Conservation (phyloP, 2,113 vertebrate species). For the Tiliqua scincoides region DNA sequence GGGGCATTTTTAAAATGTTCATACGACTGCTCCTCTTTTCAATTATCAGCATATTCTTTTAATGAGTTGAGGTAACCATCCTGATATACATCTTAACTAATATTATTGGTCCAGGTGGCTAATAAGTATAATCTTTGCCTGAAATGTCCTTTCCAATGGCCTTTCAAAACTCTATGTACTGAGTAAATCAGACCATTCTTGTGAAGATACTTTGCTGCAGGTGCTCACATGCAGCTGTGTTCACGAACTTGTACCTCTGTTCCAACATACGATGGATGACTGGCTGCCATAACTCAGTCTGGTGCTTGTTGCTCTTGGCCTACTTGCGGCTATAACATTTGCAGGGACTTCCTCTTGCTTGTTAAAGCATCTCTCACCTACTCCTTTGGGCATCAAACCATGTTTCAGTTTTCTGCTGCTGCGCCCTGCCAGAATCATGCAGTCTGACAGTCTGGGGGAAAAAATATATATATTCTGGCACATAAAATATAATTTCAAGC, state of each 20-base stretch:
- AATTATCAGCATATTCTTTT: background rate
- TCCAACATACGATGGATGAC: background rate
- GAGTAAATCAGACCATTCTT: background rate
- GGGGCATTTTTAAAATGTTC: background rate
- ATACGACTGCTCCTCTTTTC: background rate
- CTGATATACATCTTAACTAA: background rate
- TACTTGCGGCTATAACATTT: background rate
- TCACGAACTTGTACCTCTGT: background rate
- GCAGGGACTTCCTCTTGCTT: background rate
- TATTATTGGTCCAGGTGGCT: background rate
- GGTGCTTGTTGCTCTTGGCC: background rate
- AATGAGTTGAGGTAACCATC: background rate
- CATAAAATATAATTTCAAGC: constrained; percentile 25
- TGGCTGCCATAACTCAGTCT: background rate
- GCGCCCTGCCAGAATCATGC: constrained; percentile 13
- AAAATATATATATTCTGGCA: constrained; percentile 43
- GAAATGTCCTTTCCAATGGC: background rate
- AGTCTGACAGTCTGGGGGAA: constrained; percentile 41
- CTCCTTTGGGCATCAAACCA: background rate
- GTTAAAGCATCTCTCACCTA: constrained; percentile 9
- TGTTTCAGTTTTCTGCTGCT: constrained; percentile 11
- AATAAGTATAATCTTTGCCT: background rate
- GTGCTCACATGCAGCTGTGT: background rate
- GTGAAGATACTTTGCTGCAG: background rate
- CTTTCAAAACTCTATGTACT: background rate